Conservation (phyloP, 2,113 vertebrate genomes). For the Paradisaea rubra region DNA sequence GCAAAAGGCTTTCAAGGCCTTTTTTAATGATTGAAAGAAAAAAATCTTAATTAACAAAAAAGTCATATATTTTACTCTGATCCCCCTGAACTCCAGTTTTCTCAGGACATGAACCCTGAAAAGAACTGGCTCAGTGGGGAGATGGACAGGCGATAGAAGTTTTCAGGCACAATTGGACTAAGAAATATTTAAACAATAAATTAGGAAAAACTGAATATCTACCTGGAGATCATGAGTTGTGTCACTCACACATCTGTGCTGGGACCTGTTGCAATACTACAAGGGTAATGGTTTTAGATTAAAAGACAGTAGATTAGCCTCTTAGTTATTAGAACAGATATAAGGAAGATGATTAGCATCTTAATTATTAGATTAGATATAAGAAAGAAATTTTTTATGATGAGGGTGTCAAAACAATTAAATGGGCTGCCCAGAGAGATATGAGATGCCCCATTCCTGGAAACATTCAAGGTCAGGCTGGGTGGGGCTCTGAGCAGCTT, state of each 20-base stretch:
- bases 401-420: neutral
- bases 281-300: neutral
- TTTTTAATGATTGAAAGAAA: neutral
- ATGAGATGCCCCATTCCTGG: neutral
- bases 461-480: neutral
- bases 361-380: neutral
- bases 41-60: neutral
- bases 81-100: neutral
- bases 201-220: neutral
- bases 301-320: neutral
- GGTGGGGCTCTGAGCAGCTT: neutral
- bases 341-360: neutral
- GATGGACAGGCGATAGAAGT: neutral
- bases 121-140: neutral
- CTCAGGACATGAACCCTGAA: neutral
- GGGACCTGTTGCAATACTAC: neutral
- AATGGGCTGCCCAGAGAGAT: neutral
- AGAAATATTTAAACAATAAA: neutral
- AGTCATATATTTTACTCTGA: neutral
- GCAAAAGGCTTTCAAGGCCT: neutral
- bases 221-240: fast-evolving
- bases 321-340: neutral
- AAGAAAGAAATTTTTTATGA: neutral
- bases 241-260: neutral
- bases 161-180: neutral